These are phyloP conservation scores for Arvicanthis niloticus DNA, from an alignment of 2,113 vertebrate genomes.

Conservation along the genomic window DNA sequence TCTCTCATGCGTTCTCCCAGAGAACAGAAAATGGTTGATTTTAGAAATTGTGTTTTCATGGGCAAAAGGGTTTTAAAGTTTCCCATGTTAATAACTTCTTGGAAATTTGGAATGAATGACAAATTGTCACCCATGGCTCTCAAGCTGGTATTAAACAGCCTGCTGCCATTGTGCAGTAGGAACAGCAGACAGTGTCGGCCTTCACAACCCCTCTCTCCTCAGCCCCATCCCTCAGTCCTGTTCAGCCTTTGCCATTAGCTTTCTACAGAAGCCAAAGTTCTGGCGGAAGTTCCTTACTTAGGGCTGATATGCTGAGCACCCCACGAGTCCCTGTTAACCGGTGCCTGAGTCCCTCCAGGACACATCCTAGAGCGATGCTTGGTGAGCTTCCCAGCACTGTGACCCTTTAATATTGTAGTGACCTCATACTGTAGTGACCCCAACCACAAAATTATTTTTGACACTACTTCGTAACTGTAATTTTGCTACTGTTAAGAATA, in stretches of 20 bases:
- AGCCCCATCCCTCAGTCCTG: no score
- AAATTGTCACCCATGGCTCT: neutral
- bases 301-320: neutral
- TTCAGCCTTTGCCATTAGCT: no score
- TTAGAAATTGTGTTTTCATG: neutral
- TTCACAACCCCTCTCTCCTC: neutral
- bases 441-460: neutral
- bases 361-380: no score
- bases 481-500: neutral
- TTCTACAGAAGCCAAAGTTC: fast-evolving
- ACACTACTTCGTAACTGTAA: neutral
- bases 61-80: neutral
- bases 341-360: neutral
- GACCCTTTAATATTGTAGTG: neutral
- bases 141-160: neutral
- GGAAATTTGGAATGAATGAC: neutral
- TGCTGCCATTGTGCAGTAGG: neutral
- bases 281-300: neutral
- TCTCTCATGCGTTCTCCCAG: neutral
- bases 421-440: neutral
- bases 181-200: no score
- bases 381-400: neutral
- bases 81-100: neutral
- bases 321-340: fast-evolving
- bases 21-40: neutral